Conservation (phyloP, 2,888 invertebrate genomes). For the Lasioglossum malachurum region DNA sequence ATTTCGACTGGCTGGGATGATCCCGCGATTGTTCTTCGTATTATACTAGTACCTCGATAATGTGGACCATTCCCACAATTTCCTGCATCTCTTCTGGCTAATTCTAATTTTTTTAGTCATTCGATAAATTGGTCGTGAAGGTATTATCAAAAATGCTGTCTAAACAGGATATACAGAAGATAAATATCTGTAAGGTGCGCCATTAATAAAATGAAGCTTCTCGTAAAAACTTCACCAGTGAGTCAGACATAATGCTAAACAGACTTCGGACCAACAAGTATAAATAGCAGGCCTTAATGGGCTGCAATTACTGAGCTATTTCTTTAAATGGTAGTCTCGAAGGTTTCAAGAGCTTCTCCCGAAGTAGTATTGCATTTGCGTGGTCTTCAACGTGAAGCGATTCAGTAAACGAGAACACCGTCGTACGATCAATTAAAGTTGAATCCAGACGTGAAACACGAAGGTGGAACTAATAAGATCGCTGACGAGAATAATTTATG, state of each 20-base stretch:
- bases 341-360: background rate
- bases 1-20: slow-evolving; percentile 3
- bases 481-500: background rate
- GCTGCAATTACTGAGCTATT: background rate
- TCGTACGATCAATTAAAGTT: background rate
- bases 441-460: background rate
- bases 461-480: background rate
- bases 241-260: background rate
- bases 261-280: background rate
- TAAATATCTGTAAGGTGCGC: background rate
- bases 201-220: background rate
- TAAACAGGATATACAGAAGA: too few relatives aligned
- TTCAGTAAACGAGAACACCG: background rate
- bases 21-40: background rate
- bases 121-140: too few relatives aligned
- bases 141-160: too few relatives aligned
- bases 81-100: background rate
- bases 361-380: background rate
- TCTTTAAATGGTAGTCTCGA: background rate
- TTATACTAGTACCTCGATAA: background rate
- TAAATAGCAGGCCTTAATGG: background rate
- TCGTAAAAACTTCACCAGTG: background rate
- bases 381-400: background rate
- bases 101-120: too few relatives aligned
- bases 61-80: background rate